Conservation (phyloP, 2,797 vertebrate species). For the Tenualosa ilisha region DNA sequence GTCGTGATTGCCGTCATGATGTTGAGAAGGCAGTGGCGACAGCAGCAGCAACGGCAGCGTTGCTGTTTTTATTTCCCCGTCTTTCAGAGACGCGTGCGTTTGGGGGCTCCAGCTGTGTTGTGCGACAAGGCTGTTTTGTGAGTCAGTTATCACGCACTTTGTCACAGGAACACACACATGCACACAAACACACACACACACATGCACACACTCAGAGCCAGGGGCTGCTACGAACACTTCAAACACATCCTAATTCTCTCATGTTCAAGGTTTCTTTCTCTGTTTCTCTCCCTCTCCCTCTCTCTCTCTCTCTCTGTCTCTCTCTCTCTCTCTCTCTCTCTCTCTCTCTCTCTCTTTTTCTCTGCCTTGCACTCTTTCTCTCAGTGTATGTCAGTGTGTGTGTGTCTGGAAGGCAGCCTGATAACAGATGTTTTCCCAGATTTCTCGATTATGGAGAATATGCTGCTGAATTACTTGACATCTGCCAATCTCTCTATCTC, state of each 20-base stretch:
- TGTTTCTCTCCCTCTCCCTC: neutral
- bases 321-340: neutral
- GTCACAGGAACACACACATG: conserved; percentile 6
- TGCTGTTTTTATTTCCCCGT: neutral
- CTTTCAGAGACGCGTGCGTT: neutral
- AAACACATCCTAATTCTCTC: neutral
- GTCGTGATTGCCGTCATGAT: conserved; percentile 45
- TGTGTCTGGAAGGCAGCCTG: conserved; percentile 17
- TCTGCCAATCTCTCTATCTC: conserved; percentile 45
- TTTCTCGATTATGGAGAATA: conserved; percentile 54
- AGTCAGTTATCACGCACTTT: neutral
- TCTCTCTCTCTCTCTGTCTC: neutral
- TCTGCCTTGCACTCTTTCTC: neutral
- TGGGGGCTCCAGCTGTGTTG: neutral
- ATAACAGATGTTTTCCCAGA: conserved; percentile 55
- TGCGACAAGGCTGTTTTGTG: neutral
- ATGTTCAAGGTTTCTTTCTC: neutral
- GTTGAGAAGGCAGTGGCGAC: conserved; percentile 41
- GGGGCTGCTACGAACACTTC: neutral
- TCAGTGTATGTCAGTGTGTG: conserved; percentile 26
- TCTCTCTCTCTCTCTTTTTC: neutral
- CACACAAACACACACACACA: neutral
- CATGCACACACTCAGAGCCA: neutral
- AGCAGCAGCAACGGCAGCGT: neutral
- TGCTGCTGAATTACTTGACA: conserved; percentile 43